A percentile compares a stretch with the other conserved stretches of the same genome.
Evolutionary conservation across 2,113 vertebrate genomes (phyloP).

Genomic region (Neodontobutis hainanensis): DNA sequence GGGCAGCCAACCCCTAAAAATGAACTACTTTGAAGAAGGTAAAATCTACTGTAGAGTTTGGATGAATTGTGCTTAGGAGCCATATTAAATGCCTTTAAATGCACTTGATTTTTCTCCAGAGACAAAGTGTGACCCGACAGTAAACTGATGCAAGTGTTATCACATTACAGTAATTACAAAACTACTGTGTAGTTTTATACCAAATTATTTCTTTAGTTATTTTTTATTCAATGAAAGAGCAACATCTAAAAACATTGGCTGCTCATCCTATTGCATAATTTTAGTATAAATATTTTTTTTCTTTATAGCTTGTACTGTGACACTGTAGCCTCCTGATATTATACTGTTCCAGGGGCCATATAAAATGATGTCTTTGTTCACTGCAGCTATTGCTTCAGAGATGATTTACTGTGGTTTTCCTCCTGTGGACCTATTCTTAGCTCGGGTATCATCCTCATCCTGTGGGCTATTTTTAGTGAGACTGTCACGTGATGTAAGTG

Average conservation of each 20-base stretch:
- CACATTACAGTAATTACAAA: too few species aligned
- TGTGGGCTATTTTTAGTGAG: conserved; percentile 66
- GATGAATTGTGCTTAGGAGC: not conserved
- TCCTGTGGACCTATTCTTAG: conserved; percentile 64
- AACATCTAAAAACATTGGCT: too few species aligned
- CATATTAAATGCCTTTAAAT: too few species aligned
- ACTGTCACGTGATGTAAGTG: conserved; percentile 50
- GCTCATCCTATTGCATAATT: too few species aligned
- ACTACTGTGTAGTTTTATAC: too few species aligned
- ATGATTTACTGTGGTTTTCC: conserved; percentile 45
- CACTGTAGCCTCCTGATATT: conserved; percentile 10
- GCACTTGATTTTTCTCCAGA: too few species aligned
- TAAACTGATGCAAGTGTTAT: too few species aligned
- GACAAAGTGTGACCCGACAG: too few species aligned
- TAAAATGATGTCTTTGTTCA: conserved; percentile 21
- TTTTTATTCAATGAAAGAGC: too few species aligned
- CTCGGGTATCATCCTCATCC: conserved; percentile 54
- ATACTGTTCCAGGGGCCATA: conserved; percentile 29
- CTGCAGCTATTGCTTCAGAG: conserved; percentile 22
- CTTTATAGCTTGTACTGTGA: not conserved
- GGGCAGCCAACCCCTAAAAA: not conserved
- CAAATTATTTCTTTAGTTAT: too few species aligned
- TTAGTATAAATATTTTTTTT: too few species aligned
- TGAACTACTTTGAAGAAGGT: conserved; percentile 10
- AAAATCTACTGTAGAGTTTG: conserved; percentile 4